Evolutionary conservation across 1,140 invertebrate species (phyloP), one percentile per base, ranked within the genome.

Genomic region (Cydia amplana): DNA sequence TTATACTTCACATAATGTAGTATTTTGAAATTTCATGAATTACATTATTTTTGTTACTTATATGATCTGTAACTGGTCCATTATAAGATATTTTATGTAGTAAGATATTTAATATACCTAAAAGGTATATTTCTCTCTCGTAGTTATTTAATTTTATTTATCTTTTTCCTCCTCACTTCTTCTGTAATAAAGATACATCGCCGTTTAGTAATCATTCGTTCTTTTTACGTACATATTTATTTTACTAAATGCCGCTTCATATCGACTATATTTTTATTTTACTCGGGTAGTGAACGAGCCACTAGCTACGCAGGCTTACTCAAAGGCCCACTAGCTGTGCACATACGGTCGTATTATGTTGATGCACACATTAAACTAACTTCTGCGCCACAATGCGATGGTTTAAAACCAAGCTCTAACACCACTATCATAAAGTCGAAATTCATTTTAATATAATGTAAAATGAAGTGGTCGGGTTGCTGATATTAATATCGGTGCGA

Each of bases 291-390:
- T 60, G 7, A 55, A 55, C 51, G 12, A 49, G 16, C n/a, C 51
- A 18, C 51, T 60, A 60, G 18, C 18, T 12, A 60, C 20, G n/a
- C 55, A 23, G 20, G 20, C 55, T 20, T 60, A 60, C 55, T 23
- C 18, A 60, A 60, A 60, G 55, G 64, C 28, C 64, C 28, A 36
- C 64, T 16, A 32, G 4, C 64, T 12, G 23, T 32, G 16, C 64
- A 14, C 25, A 65, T 65, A 32, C 64, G 23, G 64, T 18, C 25
- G 18, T 36, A 65, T 65, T n/a, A 65, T 65, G 63, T 64, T 64
- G 20, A 64, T 64, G 63, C 63, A 28, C 63, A 28, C 63, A 28
- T 64, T 64, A 64, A 64, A 64, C 64, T 32, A 32, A 65, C 64
- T 65, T 36, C 64, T 32, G 2, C 64, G 14, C 23, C 12, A 32